Conservation (phyloP, 2,888 invertebrate species). For the Noctuana brunneofusca region DNA sequence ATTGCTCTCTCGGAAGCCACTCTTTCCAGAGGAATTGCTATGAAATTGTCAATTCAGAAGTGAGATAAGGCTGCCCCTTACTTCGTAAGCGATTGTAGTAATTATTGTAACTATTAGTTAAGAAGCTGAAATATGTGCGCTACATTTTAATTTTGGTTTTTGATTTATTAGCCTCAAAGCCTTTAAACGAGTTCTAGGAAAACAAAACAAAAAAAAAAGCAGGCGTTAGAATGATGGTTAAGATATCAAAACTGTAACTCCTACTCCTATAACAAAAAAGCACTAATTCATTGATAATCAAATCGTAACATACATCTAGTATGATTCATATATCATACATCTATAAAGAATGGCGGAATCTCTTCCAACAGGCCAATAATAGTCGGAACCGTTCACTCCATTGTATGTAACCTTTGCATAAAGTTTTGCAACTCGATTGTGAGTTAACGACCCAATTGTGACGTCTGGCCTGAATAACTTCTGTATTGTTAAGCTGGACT, state of each 20-base stretch:
- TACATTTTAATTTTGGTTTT: too few species aligned
- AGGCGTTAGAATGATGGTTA: too few species aligned
- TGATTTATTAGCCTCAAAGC: too few species aligned
- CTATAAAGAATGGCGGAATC: slow-evolving; percentile 13
- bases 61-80: background rate
- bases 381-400: slow-evolving; percentile 41
- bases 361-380: slow-evolving; percentile 6
- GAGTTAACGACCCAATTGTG: slow-evolving; percentile 41
- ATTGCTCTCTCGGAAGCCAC: background rate
- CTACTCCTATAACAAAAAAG: background rate
- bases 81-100: background rate
- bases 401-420: slow-evolving; percentile 39
- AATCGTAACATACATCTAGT: background rate
- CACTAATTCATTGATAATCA: background rate
- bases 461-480: slow-evolving; percentile 41
- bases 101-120: too few species aligned
- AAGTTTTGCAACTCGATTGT: slow-evolving; percentile 50
- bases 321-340: background rate
- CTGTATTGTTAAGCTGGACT: slow-evolving; percentile 39
- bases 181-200: too few species aligned
- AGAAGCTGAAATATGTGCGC: too few species aligned
- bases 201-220: too few species aligned
- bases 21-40: background rate
- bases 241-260: too few species aligned
- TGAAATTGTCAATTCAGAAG: background rate